A percentile compares a stretch with the other conserved stretches of the same genome.
These are phyloP conservation scores for Oreortyx pictus DNA, from an alignment of 2,797 vertebrate genomes.

Conservation along the genomic window DNA sequence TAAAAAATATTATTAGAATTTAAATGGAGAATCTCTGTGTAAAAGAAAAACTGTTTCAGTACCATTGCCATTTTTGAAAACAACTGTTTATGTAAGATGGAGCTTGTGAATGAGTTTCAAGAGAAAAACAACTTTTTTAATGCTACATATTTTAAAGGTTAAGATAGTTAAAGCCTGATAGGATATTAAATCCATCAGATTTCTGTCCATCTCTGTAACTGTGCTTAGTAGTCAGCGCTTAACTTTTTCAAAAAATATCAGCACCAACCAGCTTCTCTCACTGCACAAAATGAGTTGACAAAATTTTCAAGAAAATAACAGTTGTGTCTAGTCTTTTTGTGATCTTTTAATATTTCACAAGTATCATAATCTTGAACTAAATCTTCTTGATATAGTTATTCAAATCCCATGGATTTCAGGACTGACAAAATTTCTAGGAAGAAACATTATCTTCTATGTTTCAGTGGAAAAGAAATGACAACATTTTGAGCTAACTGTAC, in stretches of 20 bases:
- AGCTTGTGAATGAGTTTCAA: background rate
- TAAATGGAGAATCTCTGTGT: background rate
- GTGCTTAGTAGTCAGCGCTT: background rate
- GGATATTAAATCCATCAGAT: background rate
- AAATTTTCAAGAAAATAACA: background rate
- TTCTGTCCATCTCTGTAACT: background rate
- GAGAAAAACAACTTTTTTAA: background rate
- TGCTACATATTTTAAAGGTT: rapidly evolving
- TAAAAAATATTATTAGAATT: background rate
- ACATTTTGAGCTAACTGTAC: background rate
- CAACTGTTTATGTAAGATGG: background rate
- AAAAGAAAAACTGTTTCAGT: background rate
- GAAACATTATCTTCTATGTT: background rate
- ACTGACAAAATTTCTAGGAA: background rate
- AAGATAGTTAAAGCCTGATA: background rate
- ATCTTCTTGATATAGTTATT: background rate
- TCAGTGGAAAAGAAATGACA: background rate
- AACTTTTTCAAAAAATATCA: background rate
- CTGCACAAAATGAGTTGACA: background rate
- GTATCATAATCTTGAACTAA: background rate
- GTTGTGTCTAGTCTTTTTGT: background rate
- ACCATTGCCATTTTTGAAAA: background rate
- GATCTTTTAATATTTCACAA: background rate
- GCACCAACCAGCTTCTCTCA: background rate
- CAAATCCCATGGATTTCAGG: background rate